phyloP scores from a whole-genome alignment of 2,113 vertebrate genomes.

The Candoia aspera region DNA sequence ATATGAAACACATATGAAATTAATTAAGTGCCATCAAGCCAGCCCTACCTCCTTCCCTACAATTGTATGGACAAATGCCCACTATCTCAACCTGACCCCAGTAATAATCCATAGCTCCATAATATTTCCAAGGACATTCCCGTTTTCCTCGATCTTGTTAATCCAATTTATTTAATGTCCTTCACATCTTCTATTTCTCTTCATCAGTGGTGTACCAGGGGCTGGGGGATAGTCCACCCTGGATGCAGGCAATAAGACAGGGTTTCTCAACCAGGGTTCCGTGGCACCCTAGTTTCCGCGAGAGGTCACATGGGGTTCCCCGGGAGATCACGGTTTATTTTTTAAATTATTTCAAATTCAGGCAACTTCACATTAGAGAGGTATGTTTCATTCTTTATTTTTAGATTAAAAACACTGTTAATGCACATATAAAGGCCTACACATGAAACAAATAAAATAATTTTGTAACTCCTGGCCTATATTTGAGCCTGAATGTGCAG shows the following conservation, averaged over 20 bases:
- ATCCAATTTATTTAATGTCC: neutral
- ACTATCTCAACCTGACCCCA: neutral
- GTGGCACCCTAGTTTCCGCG: too few species aligned
- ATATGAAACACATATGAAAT: conserved; percentile 4
- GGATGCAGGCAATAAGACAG: neutral
- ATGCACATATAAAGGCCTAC: too few species aligned
- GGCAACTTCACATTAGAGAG: too few species aligned
- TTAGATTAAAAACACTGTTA: too few species aligned
- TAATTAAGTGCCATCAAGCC: neutral
- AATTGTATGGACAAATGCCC: neutral
- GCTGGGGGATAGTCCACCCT: neutral
- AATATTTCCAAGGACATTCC: neutral
- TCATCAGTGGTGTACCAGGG: neutral
- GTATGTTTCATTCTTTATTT: too few species aligned
- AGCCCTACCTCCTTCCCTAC: neutral
- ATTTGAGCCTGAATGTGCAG: too few species aligned
- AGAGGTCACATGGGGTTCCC: too few species aligned
- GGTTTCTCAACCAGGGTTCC: too few species aligned
- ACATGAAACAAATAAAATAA: too few species aligned
- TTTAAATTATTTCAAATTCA: too few species aligned
- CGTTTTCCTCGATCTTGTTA: neutral
- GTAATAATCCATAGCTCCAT: neutral
- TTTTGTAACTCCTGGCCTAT: too few species aligned
- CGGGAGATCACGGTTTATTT: too few species aligned
- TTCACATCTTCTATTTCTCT: neutral